Percentiles rank a stretch among this genome's conserved stretches.
These are phyloP conservation scores for Trachelus stipa DNA, from an alignment of 2,888 invertebrate genomes.

Conservation along the genomic window DNA sequence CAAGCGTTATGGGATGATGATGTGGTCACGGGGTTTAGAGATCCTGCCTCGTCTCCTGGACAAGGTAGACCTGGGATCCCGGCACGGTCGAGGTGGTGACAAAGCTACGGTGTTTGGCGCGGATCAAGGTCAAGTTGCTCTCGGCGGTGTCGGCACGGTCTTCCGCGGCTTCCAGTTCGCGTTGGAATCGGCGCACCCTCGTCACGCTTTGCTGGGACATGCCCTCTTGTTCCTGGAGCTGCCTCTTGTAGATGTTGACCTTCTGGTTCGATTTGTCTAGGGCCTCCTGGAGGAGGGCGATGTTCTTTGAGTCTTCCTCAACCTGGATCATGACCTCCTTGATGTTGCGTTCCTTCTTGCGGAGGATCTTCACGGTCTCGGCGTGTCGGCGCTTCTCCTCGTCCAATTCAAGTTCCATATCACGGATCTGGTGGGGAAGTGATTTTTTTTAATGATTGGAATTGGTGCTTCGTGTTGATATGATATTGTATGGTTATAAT, in stretches of 20 bases:
- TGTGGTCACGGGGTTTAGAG: conserved; percentile 48
- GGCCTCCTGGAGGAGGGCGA: conserved; percentile 89
- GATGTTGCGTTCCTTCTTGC: conserved; percentile 97
- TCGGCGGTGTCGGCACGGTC: conserved; percentile 96
- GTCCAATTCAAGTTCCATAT: conserved; percentile 93
- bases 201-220: conserved; percentile 92
- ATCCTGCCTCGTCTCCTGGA: conserved; percentile 81
- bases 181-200: conserved; percentile 97
- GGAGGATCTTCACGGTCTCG: conserved; percentile 96
- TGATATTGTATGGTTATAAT: background rate
- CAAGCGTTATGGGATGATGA: conserved; percentile 18
- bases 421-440: conserved; percentile 77
- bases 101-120: conserved; percentile 98
- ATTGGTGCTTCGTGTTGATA: background rate
- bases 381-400: conserved; percentile 98
- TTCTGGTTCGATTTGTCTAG: conserved; percentile 90
- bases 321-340: conserved; percentile 96
- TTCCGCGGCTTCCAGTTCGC: conserved; percentile 97
- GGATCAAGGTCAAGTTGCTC: conserved; percentile 93
- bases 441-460: background rate
- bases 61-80: conserved; percentile 91
- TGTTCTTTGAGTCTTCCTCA: conserved; percentile 98
- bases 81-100: conserved; percentile 94
- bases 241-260: conserved; percentile 94
- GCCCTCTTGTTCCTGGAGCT: conserved; percentile 94